Conservation (phyloP, 2,797 vertebrate genomes). For the Siniperca undulata region DNA sequence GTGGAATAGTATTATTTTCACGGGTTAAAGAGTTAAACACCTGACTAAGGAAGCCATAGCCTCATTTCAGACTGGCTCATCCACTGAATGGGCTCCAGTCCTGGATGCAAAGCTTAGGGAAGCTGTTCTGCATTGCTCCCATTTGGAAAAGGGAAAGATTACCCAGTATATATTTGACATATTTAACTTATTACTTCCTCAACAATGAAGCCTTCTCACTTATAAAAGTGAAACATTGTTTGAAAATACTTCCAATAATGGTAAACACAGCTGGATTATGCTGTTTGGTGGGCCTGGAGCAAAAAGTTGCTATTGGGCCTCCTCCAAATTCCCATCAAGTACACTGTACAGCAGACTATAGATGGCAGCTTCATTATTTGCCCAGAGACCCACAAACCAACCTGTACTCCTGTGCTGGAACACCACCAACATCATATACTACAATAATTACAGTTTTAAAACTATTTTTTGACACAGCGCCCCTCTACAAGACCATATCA, state of each 20-base stretch:
- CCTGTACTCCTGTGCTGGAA: not conserved
- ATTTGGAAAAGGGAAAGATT: not conserved
- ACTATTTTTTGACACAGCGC: not conserved
- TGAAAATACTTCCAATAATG: not conserved
- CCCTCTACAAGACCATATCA: not conserved
- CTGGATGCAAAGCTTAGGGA: not conserved
- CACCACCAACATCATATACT: not conserved
- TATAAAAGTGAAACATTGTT: not conserved
- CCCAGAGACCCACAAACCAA: not conserved
- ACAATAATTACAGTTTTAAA: not conserved
- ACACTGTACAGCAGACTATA: not conserved
- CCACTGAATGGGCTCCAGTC: no score
- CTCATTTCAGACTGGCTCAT: no score
- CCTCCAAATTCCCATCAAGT: not conserved
- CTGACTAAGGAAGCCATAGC: no score
- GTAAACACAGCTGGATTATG: not conserved
- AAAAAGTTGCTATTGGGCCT: not conserved
- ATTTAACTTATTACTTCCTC: not conserved
- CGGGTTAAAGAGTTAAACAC: no score
- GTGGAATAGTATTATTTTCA: no score
- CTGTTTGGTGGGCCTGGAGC: not conserved
- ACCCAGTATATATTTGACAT: not conserved
- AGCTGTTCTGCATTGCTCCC: not conserved
- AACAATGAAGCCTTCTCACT: not conserved
- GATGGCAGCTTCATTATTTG: not conserved